Evolutionary conservation across 1,140 invertebrate genomes (phyloP).

Genomic region (Chrysoperla carnea): DNA sequence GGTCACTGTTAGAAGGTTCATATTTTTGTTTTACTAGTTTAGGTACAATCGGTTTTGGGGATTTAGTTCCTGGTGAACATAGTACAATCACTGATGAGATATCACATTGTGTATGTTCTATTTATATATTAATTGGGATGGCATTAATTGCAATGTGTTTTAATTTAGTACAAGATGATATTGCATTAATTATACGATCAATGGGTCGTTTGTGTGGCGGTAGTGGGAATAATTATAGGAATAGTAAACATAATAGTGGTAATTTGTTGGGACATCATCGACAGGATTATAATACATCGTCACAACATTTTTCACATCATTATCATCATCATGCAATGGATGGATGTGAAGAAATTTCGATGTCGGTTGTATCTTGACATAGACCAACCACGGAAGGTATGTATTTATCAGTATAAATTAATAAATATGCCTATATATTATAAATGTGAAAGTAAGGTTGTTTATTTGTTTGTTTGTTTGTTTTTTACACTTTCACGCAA

Average conservation of each 20-base stretch:
- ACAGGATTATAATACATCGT: too few relatives aligned
- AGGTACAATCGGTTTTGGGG: slow-evolving; percentile 78
- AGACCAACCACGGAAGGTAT: slow-evolving; percentile 23
- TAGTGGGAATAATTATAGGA: not conserved
- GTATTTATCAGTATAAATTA: too few relatives aligned
- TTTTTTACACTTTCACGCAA: too few relatives aligned
- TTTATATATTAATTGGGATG: slow-evolving; percentile 88
- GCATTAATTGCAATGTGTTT: slow-evolving; percentile 94
- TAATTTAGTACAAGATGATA: slow-evolving; percentile 86
- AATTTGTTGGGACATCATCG: too few relatives aligned
- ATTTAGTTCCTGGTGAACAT: slow-evolving; percentile 45
- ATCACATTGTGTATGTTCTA: slow-evolving; percentile 58
- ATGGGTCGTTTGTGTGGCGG: slow-evolving; percentile 6
- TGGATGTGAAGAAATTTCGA: slow-evolving; percentile 31
- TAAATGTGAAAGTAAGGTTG: too few relatives aligned
- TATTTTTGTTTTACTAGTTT: slow-evolving; percentile 92
- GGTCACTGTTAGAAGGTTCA: slow-evolving; percentile 78
- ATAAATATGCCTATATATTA: too few relatives aligned
- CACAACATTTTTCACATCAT: too few relatives aligned
- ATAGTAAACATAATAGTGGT: too few relatives aligned
- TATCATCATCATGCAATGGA: slow-evolving; percentile 11
- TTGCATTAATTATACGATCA: slow-evolving; percentile 42
- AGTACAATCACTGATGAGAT: slow-evolving; percentile 49
- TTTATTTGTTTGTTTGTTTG: too few relatives aligned
- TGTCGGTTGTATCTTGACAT: slow-evolving; percentile 45